These are phyloP conservation scores for Dendronephthya gigantea DNA, from an alignment of 64 coral and sea anemone genomes.

Conservation along the genomic window DNA sequence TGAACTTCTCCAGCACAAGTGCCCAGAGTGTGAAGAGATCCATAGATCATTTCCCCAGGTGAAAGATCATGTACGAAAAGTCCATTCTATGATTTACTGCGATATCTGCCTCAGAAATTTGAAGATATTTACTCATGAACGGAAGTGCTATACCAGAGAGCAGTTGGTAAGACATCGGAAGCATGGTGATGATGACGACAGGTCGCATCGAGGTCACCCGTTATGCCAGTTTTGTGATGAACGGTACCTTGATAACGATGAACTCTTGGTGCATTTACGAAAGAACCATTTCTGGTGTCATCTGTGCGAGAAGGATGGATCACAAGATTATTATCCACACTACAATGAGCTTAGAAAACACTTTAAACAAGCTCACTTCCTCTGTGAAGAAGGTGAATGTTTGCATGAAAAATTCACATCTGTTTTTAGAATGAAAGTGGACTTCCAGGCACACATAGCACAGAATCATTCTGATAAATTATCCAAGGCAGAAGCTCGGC, in stretches of 20 bases:
- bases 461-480: conserved; percentile 61
- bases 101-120: not conserved
- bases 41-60: conserved; percentile 38
- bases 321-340: conserved; percentile 62
- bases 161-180: not conserved
- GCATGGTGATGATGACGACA: not conserved
- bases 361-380: conserved; percentile 59
- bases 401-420: conserved; percentile 58
- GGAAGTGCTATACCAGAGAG: not conserved
- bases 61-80: conserved; percentile 49
- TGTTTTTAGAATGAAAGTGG: conserved; percentile 83
- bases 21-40: conserved; percentile 27
- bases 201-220: not conserved
- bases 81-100: not conserved
- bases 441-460: conserved; percentile 77
- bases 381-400: conserved; percentile 91
- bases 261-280: not conserved
- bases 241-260: not conserved
- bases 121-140: conserved; percentile 3
- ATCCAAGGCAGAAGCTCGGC: conserved; percentile 80
- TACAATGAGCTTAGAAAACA: conserved; percentile 62
- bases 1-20: conserved; percentile 59
- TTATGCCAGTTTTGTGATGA: conserved; percentile 12
- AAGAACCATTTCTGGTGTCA: conserved; percentile 93
- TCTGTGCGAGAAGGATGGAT: conserved; percentile 82